A percentile compares a stretch with the other conserved stretches of the same genome.
These are phyloP conservation scores for Arctocebus calabarensis DNA, from an alignment of 2,797 vertebrate species.

Conservation along the genomic window DNA sequence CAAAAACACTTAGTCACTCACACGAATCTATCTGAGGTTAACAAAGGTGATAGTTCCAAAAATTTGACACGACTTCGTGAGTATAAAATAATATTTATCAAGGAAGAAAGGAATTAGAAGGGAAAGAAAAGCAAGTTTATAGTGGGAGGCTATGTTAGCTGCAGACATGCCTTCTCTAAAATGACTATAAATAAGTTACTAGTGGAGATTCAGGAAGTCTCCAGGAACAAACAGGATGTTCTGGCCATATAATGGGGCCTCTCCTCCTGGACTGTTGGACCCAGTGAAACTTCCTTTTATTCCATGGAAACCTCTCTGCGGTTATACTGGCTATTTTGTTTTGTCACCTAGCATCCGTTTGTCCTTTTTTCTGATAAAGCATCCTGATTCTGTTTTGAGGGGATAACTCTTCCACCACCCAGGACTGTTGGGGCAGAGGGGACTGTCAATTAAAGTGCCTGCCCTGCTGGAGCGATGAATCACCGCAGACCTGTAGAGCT, in stretches of 20 bases:
- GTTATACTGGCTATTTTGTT: background rate
- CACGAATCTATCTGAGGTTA: background rate
- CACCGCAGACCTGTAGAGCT: background rate
- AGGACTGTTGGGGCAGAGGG: background rate
- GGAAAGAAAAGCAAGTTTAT: background rate
- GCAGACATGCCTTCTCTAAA: background rate
- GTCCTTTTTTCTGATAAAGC: background rate
- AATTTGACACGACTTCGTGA: background rate
- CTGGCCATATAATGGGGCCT: background rate
- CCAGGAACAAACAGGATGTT: background rate
- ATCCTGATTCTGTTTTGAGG: background rate
- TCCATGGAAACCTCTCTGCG: background rate
- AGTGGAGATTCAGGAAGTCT: background rate
- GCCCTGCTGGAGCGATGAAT: background rate
- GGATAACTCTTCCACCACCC: background rate
- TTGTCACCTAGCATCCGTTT: background rate
- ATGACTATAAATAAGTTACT: background rate
- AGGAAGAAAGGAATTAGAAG: background rate
- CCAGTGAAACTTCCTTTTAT: background rate
- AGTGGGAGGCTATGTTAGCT: background rate
- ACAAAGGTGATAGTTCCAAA: background rate
- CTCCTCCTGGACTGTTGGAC: background rate
- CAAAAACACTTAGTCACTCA: background rate
- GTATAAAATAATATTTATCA: background rate
- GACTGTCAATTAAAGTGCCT: background rate